Evolutionary conservation across 2,113 vertebrate species (phyloP).

Genomic region (Thomomys bottae): DNA sequence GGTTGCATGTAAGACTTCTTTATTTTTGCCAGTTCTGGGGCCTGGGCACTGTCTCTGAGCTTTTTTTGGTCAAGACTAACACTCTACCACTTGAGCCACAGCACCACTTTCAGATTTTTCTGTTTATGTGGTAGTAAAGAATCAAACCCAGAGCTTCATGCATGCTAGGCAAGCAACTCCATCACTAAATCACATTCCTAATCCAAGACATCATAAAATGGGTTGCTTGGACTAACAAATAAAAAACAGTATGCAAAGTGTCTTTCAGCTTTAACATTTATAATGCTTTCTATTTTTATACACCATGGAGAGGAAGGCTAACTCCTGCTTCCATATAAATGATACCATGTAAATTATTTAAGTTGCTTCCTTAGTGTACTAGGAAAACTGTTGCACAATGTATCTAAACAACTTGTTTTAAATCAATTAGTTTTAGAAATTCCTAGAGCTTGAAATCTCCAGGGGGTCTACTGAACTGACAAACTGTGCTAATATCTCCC

Average conservation of each 20-base stretch:
- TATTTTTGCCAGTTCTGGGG: no score
- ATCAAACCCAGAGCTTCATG: no score
- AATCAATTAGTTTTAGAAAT: constrained; percentile 52
- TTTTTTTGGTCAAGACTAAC: no score
- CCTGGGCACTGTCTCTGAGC: no score
- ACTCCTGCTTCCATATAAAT: constrained; percentile 30
- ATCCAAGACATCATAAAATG: no score
- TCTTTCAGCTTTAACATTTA: neutral
- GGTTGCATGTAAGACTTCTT: constrained; percentile 10
- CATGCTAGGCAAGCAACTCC: no score
- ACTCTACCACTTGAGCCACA: no score
- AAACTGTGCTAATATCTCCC: constrained; percentile 10
- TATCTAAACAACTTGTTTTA: constrained; percentile 33
- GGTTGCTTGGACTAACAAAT: constrained; percentile 12
- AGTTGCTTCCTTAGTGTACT: constrained; percentile 40
- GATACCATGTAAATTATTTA: constrained; percentile 43
- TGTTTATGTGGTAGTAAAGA: no score
- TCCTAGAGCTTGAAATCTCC: constrained; percentile 16
- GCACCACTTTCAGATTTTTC: no score
- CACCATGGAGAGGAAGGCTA: constrained; percentile 6
- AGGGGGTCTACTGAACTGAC: neutral
- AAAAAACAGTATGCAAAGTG: neutral
- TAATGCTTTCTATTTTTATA: constrained; percentile 43
- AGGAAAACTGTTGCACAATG: neutral
- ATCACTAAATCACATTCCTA: no score